Conservation (phyloP, 2,797 vertebrate genomes). For the Pseudochirops corinnae region DNA sequence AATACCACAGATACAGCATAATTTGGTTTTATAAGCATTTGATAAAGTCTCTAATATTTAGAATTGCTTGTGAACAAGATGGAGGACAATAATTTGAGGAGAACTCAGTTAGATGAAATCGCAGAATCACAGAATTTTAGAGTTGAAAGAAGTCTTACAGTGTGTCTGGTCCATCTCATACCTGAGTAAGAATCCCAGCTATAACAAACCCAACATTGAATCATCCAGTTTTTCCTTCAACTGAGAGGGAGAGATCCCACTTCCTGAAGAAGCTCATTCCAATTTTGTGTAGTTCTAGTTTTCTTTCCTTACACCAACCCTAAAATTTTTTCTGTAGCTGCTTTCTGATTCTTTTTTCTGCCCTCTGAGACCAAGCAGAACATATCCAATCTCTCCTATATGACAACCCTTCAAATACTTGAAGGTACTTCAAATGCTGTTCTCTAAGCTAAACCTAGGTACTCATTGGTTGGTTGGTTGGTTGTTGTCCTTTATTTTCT, state of each 20-base stretch:
- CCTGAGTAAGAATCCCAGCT: neutral
- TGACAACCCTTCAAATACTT: neutral
- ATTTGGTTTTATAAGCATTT: neutral
- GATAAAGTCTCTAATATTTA: neutral
- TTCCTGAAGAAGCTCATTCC: neutral
- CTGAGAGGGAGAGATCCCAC: neutral
- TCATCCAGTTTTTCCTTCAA: neutral
- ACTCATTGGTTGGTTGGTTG: too few species aligned
- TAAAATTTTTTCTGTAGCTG: neutral
- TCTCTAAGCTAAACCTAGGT: too few species aligned
- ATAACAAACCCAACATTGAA: neutral
- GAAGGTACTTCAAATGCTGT: too few species aligned
- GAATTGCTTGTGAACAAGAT: neutral
- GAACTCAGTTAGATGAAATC: neutral
- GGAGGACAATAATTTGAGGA: neutral
- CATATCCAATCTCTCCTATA: neutral
- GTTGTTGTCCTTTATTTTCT: too few species aligned
- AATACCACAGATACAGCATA: neutral
- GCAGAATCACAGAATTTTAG: too few species aligned
- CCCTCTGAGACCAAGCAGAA: neutral
- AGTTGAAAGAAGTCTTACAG: too few species aligned
- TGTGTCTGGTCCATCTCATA: too few species aligned
- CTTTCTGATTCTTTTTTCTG: neutral
- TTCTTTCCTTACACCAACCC: neutral
- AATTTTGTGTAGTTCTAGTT: neutral